Base-by-base conservation (phyloP, 2,888 invertebrate genomes). In the Phortica magna region DNA sequence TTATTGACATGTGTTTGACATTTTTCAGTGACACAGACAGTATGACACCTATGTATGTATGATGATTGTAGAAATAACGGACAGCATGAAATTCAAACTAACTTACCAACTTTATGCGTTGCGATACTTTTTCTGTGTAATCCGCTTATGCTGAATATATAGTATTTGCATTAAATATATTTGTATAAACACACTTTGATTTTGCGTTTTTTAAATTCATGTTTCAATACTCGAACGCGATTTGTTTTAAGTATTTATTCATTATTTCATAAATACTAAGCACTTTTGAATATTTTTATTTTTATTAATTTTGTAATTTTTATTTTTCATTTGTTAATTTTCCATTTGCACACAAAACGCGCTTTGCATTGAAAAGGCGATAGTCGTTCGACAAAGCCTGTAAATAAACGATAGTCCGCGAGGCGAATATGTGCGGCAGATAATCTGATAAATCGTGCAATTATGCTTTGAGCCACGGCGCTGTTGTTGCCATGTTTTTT, bases 221-320 rank as follows among this genome's bases (percentile, higher is more conserved):
- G 74, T 76, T 82, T 77, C 73, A 77, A 77, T 81, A 77, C 78
- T 80, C 73, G n/a, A 75, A 72, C 79, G 82, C 79, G 78, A 78
- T 75, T 77, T 81, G n/a, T 61, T 61, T 31, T 31, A 1, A 31
- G 5, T 31, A 31, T 31, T 31, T 31, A 31, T 31, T 2, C 3
- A 31, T 31, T 31, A 4, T 31, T 31, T 31, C 31, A 31, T 4
- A 31, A 31, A 31, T 31, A 31, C 31, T 31, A 31, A 3, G 3
- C 67, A 70, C 64, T 61, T 53, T 22, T 53, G 57, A 9, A 48
- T 79, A 81, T 77, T 76, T 67, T 78, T 75, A 76, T 68, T 74
- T 59, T 76, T 41, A 67, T 41, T 78, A 68, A 70, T 75, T 78
- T 68, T 70, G 19, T 53, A 14, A 61, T 41, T 73, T 42, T 14